Conservation (phyloP, 2,113 vertebrate species). For the Ceuthmochares aereus region DNA sequence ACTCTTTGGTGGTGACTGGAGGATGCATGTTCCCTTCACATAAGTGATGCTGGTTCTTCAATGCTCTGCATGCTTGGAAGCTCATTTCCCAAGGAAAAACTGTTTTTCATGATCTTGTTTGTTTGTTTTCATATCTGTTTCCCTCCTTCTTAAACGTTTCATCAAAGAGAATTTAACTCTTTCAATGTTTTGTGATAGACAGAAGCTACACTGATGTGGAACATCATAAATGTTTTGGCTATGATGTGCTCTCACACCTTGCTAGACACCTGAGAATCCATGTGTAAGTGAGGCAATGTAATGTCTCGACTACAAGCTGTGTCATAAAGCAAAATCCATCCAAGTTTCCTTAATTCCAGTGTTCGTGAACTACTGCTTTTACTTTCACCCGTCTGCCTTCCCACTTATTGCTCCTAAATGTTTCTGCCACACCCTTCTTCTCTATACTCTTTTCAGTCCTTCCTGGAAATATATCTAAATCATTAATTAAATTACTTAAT, state of each 20-base stretch:
- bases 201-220: background rate
- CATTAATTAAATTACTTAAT: slow-evolving; percentile 40
- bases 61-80: background rate
- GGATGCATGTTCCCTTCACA: background rate
- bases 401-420: background rate
- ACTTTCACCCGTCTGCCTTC: background rate
- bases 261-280: background rate
- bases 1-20: background rate
- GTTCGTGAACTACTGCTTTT: background rate
- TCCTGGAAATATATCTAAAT: slow-evolving; percentile 7
- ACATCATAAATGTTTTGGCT: background rate
- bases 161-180: background rate
- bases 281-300: background rate
- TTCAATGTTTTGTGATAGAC: background rate
- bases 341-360: background rate
- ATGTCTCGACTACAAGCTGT: background rate
- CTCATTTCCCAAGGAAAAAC: background rate
- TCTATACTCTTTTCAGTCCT: slow-evolving; percentile 10
- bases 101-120: background rate
- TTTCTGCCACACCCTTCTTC: background rate
- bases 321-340: background rate
- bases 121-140: background rate
- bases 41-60: rapidly evolving
- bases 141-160: background rate
- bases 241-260: background rate